Conservation (phyloP, 2,797 vertebrate genomes). For the Thalassophryne amazonica region DNA sequence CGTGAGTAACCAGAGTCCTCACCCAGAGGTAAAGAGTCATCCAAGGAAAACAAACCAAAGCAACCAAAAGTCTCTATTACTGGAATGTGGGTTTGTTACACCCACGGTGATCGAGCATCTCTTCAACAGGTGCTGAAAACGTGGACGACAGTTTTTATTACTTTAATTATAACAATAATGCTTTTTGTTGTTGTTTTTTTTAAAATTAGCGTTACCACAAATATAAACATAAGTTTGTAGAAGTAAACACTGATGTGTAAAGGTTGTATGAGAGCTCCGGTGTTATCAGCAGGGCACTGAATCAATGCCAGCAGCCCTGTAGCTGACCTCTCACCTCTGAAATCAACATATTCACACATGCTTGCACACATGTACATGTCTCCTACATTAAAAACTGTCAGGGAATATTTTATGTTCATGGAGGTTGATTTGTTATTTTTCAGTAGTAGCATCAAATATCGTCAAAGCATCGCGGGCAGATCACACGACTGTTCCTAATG, state of each 20-base stretch:
- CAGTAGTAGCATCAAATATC: constrained; percentile 32
- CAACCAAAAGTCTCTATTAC: constrained; percentile 66
- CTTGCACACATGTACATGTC: not conserved
- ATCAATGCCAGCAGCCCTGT: not conserved
- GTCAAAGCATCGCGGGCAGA: constrained; percentile 44
- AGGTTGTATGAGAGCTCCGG: not conserved
- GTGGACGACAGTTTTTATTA: constrained; percentile 25
- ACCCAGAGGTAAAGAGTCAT: constrained; percentile 63
- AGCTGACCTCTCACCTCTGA: constrained; percentile 4
- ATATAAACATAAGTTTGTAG: not conserved
- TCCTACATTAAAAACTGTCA: not conserved
- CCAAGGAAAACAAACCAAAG: constrained; percentile 73
- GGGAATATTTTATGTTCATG: not conserved
- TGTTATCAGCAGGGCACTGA: not conserved
- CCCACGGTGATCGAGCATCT: constrained; percentile 54
- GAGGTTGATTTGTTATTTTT: constrained; percentile 33
- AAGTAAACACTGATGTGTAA: not conserved
- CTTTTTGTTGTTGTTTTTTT: not conserved
- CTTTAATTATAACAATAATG: constrained; percentile 9
- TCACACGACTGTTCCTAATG: constrained; percentile 69
- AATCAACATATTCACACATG: not conserved
- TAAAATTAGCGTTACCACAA: not conserved
- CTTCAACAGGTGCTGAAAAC: constrained; percentile 67
- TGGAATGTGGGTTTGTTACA: constrained; percentile 66
- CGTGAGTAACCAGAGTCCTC: constrained; percentile 65